A percentile compares a stretch with the other conserved stretches of the same genome.
phyloP scores from a whole-genome alignment of 1,140 invertebrate species.

The Drosophila pectinifera region DNA sequence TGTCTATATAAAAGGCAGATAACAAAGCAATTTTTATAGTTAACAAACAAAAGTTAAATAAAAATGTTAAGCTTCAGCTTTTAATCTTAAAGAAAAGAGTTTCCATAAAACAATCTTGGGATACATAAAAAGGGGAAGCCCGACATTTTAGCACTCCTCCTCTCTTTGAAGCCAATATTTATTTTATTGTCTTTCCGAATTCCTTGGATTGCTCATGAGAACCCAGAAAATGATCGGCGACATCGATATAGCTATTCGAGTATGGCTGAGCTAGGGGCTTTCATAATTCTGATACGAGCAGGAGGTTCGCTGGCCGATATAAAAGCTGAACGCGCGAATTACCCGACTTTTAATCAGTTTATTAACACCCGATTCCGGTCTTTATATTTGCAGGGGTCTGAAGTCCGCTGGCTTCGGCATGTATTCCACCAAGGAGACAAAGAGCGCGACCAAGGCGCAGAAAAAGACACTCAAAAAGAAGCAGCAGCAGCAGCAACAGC shows the following conservation, averaged over 20 bases:
- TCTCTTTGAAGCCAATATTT: not conserved
- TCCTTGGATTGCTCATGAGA: not conserved
- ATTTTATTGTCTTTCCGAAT: slow-evolving; percentile 1
- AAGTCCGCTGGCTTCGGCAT: slow-evolving; percentile 69
- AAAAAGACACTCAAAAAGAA: slow-evolving; percentile 77
- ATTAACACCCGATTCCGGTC: slow-evolving; percentile 19
- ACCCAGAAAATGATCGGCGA: not conserved
- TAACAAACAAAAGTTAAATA: not conserved
- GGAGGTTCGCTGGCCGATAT: not conserved
- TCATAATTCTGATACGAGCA: slow-evolving; percentile 11
- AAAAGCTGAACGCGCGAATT: slow-evolving; percentile 21
- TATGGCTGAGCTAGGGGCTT: slow-evolving; percentile 14
- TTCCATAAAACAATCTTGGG: too few relatives aligned
- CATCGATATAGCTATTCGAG: slow-evolving; percentile 13
- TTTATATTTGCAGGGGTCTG: slow-evolving; percentile 33
- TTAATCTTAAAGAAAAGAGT: too few relatives aligned
- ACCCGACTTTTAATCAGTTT: slow-evolving; percentile 43
- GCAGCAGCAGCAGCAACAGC: slow-evolving; percentile 65
- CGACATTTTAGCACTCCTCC: not conserved
- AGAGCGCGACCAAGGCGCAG: slow-evolving; percentile 71
- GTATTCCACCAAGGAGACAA: slow-evolving; percentile 75
- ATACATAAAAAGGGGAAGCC: not conserved
- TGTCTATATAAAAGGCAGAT: not conserved
- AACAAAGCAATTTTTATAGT: not conserved
- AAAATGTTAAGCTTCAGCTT: not conserved